These are phyloP conservation scores for Acleris emargana DNA, from an alignment of 2,888 invertebrate genomes.

Conservation along the genomic window DNA sequence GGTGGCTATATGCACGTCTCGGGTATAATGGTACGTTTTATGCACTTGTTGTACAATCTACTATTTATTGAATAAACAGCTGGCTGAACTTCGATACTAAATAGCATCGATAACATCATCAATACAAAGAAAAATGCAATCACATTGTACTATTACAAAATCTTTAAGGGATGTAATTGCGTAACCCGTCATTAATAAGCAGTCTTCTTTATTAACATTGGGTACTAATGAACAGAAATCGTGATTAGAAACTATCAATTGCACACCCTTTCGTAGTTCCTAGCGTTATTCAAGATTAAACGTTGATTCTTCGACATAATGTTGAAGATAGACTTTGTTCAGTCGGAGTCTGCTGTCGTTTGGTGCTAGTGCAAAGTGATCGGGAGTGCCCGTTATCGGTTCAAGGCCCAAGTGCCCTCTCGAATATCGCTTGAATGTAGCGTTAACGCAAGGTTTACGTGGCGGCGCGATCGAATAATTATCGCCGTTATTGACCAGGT, in stretches of 20 bases:
- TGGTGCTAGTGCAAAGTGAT: conserved; percentile 38
- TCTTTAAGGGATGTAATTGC: conserved; percentile 13
- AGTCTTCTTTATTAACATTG: conserved; percentile 26
- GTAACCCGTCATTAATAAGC: conserved; percentile 10
- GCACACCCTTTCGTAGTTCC: conserved; percentile 16
- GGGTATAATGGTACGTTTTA: no score
- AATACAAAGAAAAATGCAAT: no score
- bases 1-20: no score
- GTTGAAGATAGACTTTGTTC: background rate
- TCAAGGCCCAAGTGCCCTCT: conserved; percentile 47
- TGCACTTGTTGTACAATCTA: no score
- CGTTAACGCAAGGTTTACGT: conserved; percentile 16
- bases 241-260: conserved; percentile 36
- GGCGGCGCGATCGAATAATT: conserved; percentile 6
- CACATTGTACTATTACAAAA: conserved; percentile 38
- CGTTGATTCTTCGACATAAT: background rate
- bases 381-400: conserved; percentile 52
- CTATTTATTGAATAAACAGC: no score
- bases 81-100: no score
- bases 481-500: conserved; percentile 8
- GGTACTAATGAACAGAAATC: conserved; percentile 29
- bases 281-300: background rate
- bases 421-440: conserved; percentile 42
- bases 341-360: conserved; percentile 10
- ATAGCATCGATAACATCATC: no score